A percentile compares a stretch with the other conserved stretches of the same genome.
These are phyloP conservation scores for Dendrolimus punctatus DNA, from an alignment of 1,140 invertebrate species.

Conservation along the genomic window DNA sequence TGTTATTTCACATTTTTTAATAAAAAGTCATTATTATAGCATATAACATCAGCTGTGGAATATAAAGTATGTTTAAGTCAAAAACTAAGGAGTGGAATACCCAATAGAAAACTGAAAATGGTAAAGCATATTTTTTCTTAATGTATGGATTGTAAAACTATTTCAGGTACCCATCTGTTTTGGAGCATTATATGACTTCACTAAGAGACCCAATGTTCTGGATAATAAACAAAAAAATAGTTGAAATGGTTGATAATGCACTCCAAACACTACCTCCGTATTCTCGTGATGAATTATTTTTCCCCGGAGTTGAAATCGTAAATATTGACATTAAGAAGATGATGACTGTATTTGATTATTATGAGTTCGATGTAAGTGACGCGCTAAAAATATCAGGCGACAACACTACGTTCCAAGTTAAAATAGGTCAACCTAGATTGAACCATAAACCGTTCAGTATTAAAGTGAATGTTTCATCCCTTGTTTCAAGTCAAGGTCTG, in stretches of 20 bases:
- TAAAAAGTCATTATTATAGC: too few relatives aligned
- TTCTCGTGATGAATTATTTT: conserved; percentile 74
- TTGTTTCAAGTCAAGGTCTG: conserved; percentile 69
- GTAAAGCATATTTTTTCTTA: too few relatives aligned
- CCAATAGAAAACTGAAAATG: too few relatives aligned
- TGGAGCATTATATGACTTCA: conserved; percentile 71
- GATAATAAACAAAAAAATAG: conserved; percentile 75
- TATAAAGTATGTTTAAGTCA: too few relatives aligned
- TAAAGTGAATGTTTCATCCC: conserved; percentile 74
- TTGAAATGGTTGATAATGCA: conserved; percentile 72
- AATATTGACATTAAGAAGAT: conserved; percentile 72
- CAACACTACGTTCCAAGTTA: conserved; percentile 60
- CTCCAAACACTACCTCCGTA: conserved; percentile 75
- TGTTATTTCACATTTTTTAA: too few relatives aligned
- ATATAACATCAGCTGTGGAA: too few relatives aligned
- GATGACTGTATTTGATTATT: conserved; percentile 71
- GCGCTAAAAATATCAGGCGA: conserved; percentile 46
- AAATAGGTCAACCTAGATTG: conserved; percentile 74
- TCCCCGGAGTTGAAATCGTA: conserved; percentile 73
- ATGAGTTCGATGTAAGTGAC: conserved; percentile 70
- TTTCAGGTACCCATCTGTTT: conserved; percentile 44
- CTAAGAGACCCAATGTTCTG: conserved; percentile 79
- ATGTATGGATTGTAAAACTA: not conserved
- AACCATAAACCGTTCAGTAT: conserved; percentile 79
- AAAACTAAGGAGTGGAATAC: too few relatives aligned